These are phyloP conservation scores for Enteromius treurensis DNA, from an alignment of 2,797 vertebrate genomes.

Conservation along the genomic window DNA sequence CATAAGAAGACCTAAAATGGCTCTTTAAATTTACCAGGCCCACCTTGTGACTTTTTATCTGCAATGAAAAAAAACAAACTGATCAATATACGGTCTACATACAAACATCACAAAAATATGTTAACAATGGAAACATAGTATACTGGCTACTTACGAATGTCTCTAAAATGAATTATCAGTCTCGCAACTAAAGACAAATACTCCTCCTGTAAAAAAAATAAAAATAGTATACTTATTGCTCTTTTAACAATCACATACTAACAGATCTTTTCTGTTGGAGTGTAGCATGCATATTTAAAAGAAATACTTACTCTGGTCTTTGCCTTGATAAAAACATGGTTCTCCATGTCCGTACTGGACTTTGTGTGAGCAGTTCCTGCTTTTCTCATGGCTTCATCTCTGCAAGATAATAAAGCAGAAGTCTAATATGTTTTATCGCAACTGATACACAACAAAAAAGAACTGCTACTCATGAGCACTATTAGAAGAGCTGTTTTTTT, in stretches of 20 bases:
- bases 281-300: background rate
- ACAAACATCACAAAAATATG: background rate
- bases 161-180: slow-evolving; percentile 96
- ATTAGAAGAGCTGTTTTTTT: background rate
- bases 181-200: slow-evolving; percentile 95
- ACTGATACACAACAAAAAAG: background rate
- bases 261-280: background rate
- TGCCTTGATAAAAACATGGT: slow-evolving; percentile 94
- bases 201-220: slow-evolving; percentile 82
- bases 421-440: background rate
- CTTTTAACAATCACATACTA: background rate
- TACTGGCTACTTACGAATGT: slow-evolving; percentile 88
- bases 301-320: slow-evolving; percentile 88
- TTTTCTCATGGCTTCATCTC: slow-evolving; percentile 96
- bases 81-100: background rate
- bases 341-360: slow-evolving; percentile 96
- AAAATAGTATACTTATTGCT: background rate
- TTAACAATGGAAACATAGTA: too few relatives aligned
- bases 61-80: slow-evolving; percentile 39
- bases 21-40: slow-evolving; percentile 68
- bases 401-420: slow-evolving; percentile 66
- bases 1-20: background rate
- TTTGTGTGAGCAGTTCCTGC: slow-evolving; percentile 93
- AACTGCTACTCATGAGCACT: background rate
- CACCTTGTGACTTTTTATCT: slow-evolving; percentile 81